phyloP scores from a whole-genome alignment of 2,888 invertebrate species.

The Drosophila barbarae region DNA sequence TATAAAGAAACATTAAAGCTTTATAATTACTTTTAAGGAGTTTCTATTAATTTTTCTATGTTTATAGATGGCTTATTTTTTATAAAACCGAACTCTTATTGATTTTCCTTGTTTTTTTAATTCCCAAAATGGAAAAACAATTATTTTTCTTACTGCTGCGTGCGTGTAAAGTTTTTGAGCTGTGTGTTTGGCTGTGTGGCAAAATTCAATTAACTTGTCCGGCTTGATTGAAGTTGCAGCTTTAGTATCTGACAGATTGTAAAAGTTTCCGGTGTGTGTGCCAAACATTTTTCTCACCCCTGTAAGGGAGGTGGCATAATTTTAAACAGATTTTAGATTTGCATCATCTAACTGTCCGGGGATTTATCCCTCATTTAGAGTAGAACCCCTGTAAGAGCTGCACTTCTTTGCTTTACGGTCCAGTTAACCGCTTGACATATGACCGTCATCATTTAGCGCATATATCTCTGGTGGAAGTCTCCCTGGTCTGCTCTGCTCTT shows the following conservation, averaged over 20 bases:
- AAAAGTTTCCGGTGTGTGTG: conserved; percentile 17
- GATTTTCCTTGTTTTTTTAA: not conserved
- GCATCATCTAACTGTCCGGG: not conserved
- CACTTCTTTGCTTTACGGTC: conserved; percentile 26
- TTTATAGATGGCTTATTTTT: no score
- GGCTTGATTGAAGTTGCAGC: conserved; percentile 40
- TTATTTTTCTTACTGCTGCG: conserved; percentile 3
- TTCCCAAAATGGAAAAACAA: no score
- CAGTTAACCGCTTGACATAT: conserved; percentile 56
- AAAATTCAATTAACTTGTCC: conserved; percentile 60
- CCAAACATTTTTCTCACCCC: conserved; percentile 6
- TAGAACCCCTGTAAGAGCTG: not conserved
- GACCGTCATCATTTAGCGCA: conserved; percentile 59
- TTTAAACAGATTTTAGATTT: conserved; percentile 11
- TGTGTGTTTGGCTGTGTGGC: conserved; percentile 18
- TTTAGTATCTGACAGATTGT: conserved; percentile 32
- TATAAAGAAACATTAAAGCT: not conserved
- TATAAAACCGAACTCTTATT: no score
- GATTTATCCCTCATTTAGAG: not conserved
- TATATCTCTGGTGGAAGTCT: conserved; percentile 22
- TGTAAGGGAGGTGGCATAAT: conserved; percentile 2
- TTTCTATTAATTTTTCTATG: not conserved
- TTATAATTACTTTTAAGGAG: not conserved
- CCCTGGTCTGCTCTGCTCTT: conserved; percentile 28
- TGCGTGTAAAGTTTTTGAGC: conserved; percentile 30